These are phyloP conservation scores for Xylocampa areola DNA, from an alignment of 2,888 invertebrate genomes.

Conservation along the genomic window DNA sequence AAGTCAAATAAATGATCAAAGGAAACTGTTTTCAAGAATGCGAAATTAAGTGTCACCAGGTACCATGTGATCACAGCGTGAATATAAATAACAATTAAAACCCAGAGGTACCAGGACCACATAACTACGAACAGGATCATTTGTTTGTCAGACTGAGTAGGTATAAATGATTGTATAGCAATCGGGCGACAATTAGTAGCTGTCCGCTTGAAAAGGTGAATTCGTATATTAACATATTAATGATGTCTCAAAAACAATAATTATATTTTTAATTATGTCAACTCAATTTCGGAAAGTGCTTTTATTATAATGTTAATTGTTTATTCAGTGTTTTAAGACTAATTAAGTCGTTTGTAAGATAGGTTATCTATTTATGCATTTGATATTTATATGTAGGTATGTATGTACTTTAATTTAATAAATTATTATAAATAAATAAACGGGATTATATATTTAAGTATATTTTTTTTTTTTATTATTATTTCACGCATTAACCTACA, in stretches of 20 bases:
- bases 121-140: constrained; percentile 24
- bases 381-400: too few species aligned
- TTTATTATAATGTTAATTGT: constrained; percentile 22
- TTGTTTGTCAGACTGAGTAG: constrained; percentile 20
- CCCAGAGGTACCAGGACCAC: constrained; percentile 30
- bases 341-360: constrained; percentile 5
- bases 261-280: constrained; percentile 35
- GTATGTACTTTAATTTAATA: too few species aligned
- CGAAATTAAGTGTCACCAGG: constrained; percentile 33
- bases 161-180: constrained; percentile 11
- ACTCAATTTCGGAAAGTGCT: constrained; percentile 28
- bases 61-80: constrained; percentile 11
- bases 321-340: constrained; percentile 3
- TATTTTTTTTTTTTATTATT: too few species aligned
- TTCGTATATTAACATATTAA: constrained; percentile 26
- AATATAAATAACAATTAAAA: constrained; percentile 42
- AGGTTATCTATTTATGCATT: neutral
- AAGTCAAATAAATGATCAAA: constrained; percentile 32
- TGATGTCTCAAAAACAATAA: constrained; percentile 27
- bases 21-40: constrained; percentile 35
- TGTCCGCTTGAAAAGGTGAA: constrained; percentile 28
- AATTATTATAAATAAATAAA: too few species aligned
- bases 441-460: too few species aligned
- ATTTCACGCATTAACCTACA: too few species aligned
- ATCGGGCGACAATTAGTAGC: constrained; percentile 40